Conservation (phyloP, 2,888 invertebrate genomes). For the Myopa testacea region DNA sequence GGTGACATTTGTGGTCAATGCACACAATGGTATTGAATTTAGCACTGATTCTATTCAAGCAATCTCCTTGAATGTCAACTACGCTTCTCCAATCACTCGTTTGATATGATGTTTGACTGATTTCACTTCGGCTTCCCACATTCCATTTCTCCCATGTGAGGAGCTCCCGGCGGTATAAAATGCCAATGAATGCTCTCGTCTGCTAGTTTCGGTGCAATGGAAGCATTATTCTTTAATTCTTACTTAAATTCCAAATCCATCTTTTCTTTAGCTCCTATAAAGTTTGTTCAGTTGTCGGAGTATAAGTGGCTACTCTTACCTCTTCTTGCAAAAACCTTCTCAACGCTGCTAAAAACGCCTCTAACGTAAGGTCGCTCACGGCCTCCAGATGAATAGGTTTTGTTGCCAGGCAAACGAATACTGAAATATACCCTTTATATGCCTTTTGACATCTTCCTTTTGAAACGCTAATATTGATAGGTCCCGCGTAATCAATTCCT, state of each 20-base stretch:
- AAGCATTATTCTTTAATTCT: background rate
- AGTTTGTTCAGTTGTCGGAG: background rate
- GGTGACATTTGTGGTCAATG: too few relatives aligned
- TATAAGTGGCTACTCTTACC: background rate
- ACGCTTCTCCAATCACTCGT: background rate
- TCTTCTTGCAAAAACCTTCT: constrained; percentile 38
- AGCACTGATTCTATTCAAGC: background rate
- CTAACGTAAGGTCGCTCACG: constrained; percentile 37
- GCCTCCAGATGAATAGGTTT: constrained; percentile 41
- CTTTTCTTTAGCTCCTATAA: background rate
- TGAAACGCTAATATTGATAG: background rate
- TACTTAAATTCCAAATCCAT: background rate
- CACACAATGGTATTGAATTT: too few relatives aligned
- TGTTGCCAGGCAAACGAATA: constrained; percentile 42
- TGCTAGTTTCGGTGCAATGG: background rate
- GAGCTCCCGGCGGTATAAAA: background rate
- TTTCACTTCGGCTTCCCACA: background rate
- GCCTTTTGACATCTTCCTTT: constrained; percentile 15
- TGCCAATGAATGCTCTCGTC: background rate
- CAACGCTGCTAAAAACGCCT: constrained; percentile 37
- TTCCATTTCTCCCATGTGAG: background rate
- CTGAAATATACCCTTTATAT: constrained; percentile 41
- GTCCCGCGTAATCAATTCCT: background rate
- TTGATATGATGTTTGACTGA: background rate
- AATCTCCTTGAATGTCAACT: constrained; percentile 1